Evolutionary conservation across 1,140 invertebrate species (phyloP).

Genomic region (Palaemon carinicauda): DNA sequence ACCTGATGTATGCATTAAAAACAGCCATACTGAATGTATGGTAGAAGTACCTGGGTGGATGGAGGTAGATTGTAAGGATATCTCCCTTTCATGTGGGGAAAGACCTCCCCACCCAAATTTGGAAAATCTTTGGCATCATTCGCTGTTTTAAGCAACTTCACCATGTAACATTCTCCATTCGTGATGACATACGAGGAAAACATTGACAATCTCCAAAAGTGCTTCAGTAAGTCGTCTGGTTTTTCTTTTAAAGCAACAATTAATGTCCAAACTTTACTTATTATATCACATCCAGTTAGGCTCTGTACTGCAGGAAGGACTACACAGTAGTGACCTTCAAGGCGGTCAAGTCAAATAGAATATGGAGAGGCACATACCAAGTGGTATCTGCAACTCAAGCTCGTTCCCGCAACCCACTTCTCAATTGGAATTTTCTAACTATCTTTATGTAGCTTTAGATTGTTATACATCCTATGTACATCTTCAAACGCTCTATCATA

Average conservation of each 20-base stretch:
- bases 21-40: conserved; percentile 11
- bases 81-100: neutral
- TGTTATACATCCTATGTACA: no score
- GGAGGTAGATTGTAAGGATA: conserved; percentile 12
- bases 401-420: conserved; percentile 22
- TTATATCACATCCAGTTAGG: conserved; percentile 26
- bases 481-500: no score
- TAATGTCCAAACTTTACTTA: no score
- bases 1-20: conserved; percentile 30
- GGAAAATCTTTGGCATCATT: conserved; percentile 7
- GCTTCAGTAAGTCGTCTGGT: neutral
- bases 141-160: neutral
- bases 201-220: neutral
- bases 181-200: neutral
- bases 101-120: neutral
- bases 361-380: conserved; percentile 32
- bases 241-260: neutral
- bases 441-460: no score
- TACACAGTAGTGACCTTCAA: neutral
- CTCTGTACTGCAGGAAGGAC: conserved; percentile 22
- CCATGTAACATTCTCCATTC: conserved; percentile 13
- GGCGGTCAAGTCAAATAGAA: neutral
- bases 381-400: conserved; percentile 2
- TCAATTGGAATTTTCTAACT: no score
- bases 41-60: conserved; percentile 10